Evolutionary conservation across 1,140 invertebrate species (phyloP).

Genomic region (Mycetomoellerius zeteki): DNA sequence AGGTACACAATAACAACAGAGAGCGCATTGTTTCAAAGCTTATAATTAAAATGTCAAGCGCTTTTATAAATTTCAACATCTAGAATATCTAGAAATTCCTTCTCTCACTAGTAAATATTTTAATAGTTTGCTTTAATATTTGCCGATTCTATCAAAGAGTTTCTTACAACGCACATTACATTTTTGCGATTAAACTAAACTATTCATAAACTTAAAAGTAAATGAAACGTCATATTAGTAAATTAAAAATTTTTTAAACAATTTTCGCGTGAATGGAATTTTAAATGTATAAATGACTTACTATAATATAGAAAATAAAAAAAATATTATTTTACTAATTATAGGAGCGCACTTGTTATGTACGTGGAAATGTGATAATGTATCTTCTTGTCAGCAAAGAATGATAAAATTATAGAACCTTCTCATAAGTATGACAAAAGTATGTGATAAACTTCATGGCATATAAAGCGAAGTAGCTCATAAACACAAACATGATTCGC

Average conservation of each 20-base stretch:
- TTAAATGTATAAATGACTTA: background rate
- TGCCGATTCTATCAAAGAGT: background rate
- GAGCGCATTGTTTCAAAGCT: background rate
- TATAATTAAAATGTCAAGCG: background rate
- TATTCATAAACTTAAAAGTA: background rate
- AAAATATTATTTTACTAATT: background rate
- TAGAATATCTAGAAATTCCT: background rate
- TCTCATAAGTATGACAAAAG: background rate
- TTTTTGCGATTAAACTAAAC: background rate
- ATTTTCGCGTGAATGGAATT: background rate
- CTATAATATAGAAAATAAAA: background rate
- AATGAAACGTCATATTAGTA: background rate
- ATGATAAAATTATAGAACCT: conserved; percentile 15
- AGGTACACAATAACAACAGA: background rate
- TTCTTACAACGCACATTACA: background rate
- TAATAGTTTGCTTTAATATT: background rate
- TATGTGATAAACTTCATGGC: background rate
- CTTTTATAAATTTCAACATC: background rate
- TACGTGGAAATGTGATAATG: conserved; percentile 19
- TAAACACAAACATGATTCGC: conserved; percentile 16
- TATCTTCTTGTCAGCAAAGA: background rate
- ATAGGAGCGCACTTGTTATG: background rate
- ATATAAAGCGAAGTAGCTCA: conserved; percentile 4
- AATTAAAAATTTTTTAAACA: background rate
- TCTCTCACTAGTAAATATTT: background rate